Evolutionary conservation across 2,113 vertebrate genomes (phyloP).

Genomic region (Pachyramphus minor): DNA sequence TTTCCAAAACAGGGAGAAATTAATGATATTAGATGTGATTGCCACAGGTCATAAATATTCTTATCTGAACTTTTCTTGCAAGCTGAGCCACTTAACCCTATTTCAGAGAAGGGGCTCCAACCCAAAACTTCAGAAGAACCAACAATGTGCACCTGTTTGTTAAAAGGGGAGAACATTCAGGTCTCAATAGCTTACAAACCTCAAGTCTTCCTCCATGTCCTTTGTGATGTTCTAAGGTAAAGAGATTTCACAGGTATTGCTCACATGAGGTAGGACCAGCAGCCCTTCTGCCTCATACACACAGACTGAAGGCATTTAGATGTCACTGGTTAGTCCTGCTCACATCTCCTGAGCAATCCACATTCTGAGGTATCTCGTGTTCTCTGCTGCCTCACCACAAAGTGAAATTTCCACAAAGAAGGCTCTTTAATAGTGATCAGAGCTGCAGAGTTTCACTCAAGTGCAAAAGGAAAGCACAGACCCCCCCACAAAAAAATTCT

Average conservation of each 20-base stretch:
- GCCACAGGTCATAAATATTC: not conserved
- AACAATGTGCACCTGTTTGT: not conserved
- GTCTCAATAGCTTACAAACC: not conserved
- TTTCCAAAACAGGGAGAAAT: not conserved
- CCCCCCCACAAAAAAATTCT: not conserved
- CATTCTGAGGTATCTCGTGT: not conserved
- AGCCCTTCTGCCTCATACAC: not conserved
- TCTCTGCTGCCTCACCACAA: not conserved
- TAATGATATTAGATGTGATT: not conserved
- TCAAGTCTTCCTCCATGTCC: not conserved
- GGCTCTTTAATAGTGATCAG: not conserved
- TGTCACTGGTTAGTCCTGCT: not conserved
- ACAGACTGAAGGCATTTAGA: not conserved
- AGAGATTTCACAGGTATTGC: not conserved
- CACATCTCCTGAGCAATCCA: not conserved
- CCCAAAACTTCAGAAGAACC: not conserved
- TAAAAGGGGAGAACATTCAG: not conserved
- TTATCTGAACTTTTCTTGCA: not conserved
- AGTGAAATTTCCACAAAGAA: not conserved
- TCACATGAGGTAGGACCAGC: not conserved
- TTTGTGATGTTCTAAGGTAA: not conserved
- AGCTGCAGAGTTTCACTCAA: not conserved
- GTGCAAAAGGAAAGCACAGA: not conserved
- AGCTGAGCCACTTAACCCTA: not conserved
- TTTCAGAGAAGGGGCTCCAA: not conserved